These are phyloP conservation scores for Theocolax elegans DNA, from an alignment of 1,140 invertebrate species.

Conservation along the genomic window DNA sequence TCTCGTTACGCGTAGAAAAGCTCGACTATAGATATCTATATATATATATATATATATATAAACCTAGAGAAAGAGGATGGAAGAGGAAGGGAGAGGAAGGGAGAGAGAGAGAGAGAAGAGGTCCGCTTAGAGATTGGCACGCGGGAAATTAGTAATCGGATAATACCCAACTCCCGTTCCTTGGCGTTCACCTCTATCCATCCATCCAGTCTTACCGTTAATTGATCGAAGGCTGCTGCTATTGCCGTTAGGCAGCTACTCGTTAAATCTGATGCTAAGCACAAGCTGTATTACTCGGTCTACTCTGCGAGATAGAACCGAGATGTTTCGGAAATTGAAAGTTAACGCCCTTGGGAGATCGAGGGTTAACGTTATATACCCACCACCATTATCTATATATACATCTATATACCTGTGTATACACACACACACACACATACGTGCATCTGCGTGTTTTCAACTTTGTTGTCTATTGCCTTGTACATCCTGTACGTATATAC, in stretches of 20 bases:
- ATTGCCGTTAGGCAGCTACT: slow-evolving; percentile 3
- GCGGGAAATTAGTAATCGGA: slow-evolving; percentile 32
- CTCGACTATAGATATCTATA: too few species aligned
- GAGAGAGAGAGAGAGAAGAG: too few species aligned
- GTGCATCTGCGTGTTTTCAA: background rate
- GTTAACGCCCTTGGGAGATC: background rate
- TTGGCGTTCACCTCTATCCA: background rate
- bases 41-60: too few species aligned
- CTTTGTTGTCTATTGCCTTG: too few species aligned
- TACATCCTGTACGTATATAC: too few species aligned
- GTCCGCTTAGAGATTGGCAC: too few species aligned
- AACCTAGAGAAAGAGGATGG: too few species aligned
- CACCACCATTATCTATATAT: too few species aligned
- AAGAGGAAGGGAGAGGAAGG: too few species aligned
- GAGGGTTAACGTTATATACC: background rate
- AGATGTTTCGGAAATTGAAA: slow-evolving; percentile 12
- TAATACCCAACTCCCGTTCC: background rate
- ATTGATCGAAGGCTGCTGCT: slow-evolving; percentile 23
- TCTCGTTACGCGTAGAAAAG: background rate
- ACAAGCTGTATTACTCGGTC: background rate
- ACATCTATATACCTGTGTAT: too few species aligned
- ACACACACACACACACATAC: too few species aligned
- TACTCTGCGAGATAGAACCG: background rate
- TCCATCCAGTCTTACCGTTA: background rate
- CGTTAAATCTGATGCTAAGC: slow-evolving; percentile 19